Base-by-base conservation (phyloP, 2,888 invertebrate genomes). In the Vannuccia rotundouncinata region DNA sequence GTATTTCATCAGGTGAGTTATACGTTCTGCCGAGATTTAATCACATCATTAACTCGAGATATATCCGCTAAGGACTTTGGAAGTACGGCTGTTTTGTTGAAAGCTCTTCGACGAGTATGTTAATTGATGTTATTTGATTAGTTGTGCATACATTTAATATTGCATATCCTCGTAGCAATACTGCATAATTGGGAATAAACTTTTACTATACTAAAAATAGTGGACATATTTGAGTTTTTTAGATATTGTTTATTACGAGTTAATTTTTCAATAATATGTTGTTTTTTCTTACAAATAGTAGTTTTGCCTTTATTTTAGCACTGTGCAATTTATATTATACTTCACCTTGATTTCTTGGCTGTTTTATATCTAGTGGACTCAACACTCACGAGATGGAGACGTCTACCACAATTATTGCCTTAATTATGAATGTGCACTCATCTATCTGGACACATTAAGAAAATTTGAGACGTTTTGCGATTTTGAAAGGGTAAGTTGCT, bases 321-420 rank as follows among this genome's bases (percentile, higher is more conserved):
- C n/a, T 29, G 1, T 76, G n/a, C n/a, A 76, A 29, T 5, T 25
- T 29, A 25, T 22, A 60, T 59, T 60, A 77, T 59, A 17, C n/a
- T 59, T 45, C 2, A n/a, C 27, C 17, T 31, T 77, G 17, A 13
- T 77, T 22, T 22, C 17, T 5, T 45, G 2, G 17, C 66, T 10
- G 59, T 81, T 59, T 31, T 80, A 25, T 22, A 77, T 83, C 0
- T 83, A 87, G 88, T 87, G 87, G 82, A 85, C 86, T 45, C 84
- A 85, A 66, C 85, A 87, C 83, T 87, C 87, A 80, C 84, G 86
- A 79, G 86, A 88, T 81, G 88, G 87, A 0, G 87, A 86, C n/a
- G 91, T 91, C 22, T 91, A 91, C 84, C 91, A 91, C 84, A 90
- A 90, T 17, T 91, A 91, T 84, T 91, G 91, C 82, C 89, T 91